Base-by-base conservation (phyloP, 2,888 invertebrate species). In the Orchesella flavescens region DNA sequence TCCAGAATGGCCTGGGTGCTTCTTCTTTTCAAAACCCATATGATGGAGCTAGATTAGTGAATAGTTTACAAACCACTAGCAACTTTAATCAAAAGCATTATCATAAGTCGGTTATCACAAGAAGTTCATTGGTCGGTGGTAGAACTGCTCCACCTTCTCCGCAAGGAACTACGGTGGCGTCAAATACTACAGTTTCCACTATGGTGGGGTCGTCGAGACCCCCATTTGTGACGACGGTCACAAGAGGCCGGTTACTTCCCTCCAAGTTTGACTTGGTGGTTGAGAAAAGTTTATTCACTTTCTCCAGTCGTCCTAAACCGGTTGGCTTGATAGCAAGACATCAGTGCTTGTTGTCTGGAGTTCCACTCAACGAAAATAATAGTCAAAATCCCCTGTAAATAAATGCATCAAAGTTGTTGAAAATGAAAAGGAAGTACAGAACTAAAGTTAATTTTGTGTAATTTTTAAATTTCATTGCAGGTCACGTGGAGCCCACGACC, bases 251-350 rank as follows among this genome's bases (percentile, higher is more conserved):
- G 61, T 88, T 88, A 65, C 85, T 88, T 1, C 88, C 88, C 9
- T 87, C 87, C 23, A 88, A 88, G 74, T 88, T 88, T 84, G 88
- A 88, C 83, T 82, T 88, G 55, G 84, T 88, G 84, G 86, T 88
- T 1, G 88, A 88, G 66, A 78, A 84, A 68, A 87, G 85, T 76
- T 71, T 88, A 63, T 88, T 86, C 83, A 87, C 87, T n/a, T 87
- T 87, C 76, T 86, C 88, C 19, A 87, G 87, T 78, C 86, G 88
- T 21, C 88, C 88, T 17, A 79, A 87, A 63, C 86, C 87, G 53
- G 85, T 87, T 13, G 86, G 86, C 15, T 57, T 87, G 46, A 79
- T 87, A 3, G 75, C 86, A 0, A 84, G 73, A 24, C 88, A 88
- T 74, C 87, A 86, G 17, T 87, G 88, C 63, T 87, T 87, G 34